Evolutionary conservation across 2,113 vertebrate species (phyloP).

Genomic region (Lasiurus cinereus): DNA sequence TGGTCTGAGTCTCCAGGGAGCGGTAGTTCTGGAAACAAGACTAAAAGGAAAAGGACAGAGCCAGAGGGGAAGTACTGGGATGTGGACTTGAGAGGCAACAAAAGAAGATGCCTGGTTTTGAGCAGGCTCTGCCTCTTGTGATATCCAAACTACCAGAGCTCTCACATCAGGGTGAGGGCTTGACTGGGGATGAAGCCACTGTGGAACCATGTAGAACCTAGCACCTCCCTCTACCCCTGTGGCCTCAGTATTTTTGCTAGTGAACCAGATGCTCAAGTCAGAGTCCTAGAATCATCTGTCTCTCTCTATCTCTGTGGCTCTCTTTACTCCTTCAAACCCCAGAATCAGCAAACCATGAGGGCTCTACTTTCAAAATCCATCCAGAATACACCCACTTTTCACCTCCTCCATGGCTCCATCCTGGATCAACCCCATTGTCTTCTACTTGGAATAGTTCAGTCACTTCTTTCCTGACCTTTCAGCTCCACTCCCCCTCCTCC

Average conservation of each 20-base stretch:
- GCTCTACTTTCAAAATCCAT: not conserved
- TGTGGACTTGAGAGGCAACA: not conserved
- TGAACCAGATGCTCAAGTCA: not conserved
- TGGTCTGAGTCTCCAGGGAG: not conserved
- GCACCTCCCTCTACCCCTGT: not conserved
- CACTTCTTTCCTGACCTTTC: not conserved
- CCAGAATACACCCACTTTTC: not conserved
- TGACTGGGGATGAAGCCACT: no score
- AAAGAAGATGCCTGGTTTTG: not conserved
- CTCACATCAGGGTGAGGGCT: not conserved
- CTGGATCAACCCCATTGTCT: not conserved
- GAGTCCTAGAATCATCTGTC: not conserved
- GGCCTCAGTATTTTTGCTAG: not conserved
- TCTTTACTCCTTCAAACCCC: not conserved
- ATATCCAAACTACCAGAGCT: no score
- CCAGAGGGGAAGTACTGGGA: no score
- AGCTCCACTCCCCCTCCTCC: no score
- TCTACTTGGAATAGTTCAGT: not conserved
- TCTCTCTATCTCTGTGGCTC: not conserved
- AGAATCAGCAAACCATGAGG: not conserved
- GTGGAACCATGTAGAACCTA: not conserved
- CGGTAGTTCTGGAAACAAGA: no score
- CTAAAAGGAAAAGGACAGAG: no score
- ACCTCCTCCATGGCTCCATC: not conserved
- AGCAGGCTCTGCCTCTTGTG: not conserved